These are phyloP conservation scores for Hemibagrus wyckioides DNA, from an alignment of 2,113 vertebrate species.

Conservation along the genomic window DNA sequence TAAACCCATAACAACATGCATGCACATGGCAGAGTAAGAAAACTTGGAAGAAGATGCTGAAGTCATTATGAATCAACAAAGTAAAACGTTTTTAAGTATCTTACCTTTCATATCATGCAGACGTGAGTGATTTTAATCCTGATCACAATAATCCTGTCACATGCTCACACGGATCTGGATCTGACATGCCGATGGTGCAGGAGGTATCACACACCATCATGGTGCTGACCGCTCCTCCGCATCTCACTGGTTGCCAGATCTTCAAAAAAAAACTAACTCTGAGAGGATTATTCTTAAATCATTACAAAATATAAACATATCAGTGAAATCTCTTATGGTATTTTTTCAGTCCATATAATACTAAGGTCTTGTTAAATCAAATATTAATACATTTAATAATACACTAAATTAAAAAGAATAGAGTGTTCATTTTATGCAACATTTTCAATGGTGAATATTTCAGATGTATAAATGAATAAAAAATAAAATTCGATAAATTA, in stretches of 20 bases:
- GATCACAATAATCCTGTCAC: background rate
- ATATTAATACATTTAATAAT: background rate
- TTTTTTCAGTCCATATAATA: background rate
- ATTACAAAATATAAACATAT: background rate
- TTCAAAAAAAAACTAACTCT: background rate
- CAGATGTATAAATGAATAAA: background rate
- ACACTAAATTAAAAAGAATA: background rate
- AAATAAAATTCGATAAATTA: background rate
- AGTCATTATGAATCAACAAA: background rate
- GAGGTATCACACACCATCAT: background rate
- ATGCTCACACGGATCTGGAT: background rate
- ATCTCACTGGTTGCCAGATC: background rate
- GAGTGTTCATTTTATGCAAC: background rate
- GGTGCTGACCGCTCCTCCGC: background rate
- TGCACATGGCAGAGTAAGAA: background rate
- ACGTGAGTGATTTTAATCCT: background rate
- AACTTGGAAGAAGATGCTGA: background rate
- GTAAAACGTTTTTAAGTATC: background rate
- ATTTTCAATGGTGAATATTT: background rate
- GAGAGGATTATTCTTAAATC: background rate
- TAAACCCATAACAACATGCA: background rate
- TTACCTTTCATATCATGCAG: conserved; percentile 10
- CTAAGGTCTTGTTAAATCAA: background rate
- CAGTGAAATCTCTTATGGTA: background rate
- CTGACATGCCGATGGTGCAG: background rate